Percentiles rank a stretch among this genome's conserved stretches.
Conservation (phyloP, 2,888 invertebrate species). For the Aphidoletes aphidimyza region DNA sequence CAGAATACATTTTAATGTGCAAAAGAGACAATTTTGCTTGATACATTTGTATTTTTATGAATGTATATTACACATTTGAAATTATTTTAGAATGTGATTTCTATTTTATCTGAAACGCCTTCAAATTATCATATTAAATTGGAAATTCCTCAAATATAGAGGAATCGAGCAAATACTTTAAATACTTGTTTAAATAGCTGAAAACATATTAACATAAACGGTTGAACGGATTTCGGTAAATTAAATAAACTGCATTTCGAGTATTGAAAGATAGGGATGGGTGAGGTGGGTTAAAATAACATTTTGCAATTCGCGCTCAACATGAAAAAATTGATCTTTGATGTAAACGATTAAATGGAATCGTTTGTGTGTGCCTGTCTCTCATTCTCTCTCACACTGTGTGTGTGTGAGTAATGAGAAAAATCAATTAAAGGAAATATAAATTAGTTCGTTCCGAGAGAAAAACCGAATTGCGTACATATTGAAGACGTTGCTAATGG, state of each 20-base stretch:
- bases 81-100: no score
- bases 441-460: background rate
- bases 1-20: no score
- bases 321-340: background rate
- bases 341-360: background rate
- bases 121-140: background rate
- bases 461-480: background rate
- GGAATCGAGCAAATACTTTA: no score
- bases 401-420: background rate
- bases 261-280: background rate
- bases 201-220: background rate
- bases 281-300: background rate
- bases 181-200: no score
- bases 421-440: slow-evolving; percentile 26
- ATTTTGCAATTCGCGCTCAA: background rate
- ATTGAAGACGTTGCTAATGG: no score
- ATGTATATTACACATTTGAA: no score
- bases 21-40: no score
- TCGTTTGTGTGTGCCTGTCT: background rate
- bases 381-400: no score
- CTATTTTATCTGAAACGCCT: background rate
- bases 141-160: no score
- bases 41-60: no score
- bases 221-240: no score
- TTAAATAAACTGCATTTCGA: background rate